Percentiles rank a stretch among this genome's conserved stretches.
Conservation (phyloP, 2,113 vertebrate genomes). For the Murina feae region DNA sequence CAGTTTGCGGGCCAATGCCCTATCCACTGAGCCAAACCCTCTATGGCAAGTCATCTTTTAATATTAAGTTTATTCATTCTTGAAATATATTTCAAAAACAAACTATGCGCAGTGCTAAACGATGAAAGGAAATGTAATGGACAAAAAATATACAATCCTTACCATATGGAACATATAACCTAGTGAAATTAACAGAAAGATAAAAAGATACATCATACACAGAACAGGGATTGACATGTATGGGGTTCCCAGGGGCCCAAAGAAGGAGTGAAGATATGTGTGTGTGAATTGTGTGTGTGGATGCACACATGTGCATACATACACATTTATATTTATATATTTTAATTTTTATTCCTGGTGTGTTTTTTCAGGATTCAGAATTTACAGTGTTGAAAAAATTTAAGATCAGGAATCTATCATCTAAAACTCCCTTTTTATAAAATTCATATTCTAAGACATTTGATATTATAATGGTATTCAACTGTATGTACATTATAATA, state of each 20-base stretch:
- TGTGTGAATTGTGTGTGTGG: background rate
- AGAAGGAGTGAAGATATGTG: background rate
- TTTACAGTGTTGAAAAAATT: background rate
- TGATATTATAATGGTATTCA: background rate
- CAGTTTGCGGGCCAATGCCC: too few species aligned
- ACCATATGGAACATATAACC: background rate
- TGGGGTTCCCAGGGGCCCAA: background rate
- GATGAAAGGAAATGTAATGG: background rate
- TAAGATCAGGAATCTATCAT: background rate
- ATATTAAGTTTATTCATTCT: background rate
- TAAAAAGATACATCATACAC: background rate
- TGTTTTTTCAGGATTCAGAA: background rate
- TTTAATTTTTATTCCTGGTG: background rate
- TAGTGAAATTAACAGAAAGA: background rate
- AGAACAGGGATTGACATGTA: background rate
- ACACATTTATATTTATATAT: background rate
- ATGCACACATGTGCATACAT: accelerated
- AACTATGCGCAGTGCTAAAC: background rate
- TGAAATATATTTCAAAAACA: background rate
- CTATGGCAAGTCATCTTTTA: background rate
- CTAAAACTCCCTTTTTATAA: background rate
- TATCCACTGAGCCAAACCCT: too few species aligned
- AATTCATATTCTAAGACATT: background rate
- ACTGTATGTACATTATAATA: background rate
- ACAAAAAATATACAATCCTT: background rate